Base-by-base conservation (phyloP, 2,797 vertebrate genomes). In the Urophycis tenuis region DNA sequence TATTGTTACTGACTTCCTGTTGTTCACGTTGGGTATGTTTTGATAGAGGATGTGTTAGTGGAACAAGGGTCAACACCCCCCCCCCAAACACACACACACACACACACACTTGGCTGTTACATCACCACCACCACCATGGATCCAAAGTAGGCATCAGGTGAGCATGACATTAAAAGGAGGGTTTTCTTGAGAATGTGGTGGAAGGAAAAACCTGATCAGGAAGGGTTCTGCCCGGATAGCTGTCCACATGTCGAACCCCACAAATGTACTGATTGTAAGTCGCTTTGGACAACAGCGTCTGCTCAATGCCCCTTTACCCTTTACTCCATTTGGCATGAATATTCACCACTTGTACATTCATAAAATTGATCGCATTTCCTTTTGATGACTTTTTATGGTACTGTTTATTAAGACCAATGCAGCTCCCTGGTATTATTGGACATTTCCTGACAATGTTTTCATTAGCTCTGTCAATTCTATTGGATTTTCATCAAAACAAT, bases 1-100 rank as follows among this genome's bases (percentile, higher is more conserved):
- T 81, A 92, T 93, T 93, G 91, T 93, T 90, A 49, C 78, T 49
- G 6, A 82, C 82, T 92, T 93, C 93, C 93, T 93, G 90, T 92
- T 90, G 81, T 92, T 88, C 79, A 60, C 33, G 78, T 83, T 83
- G 75, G 32, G 78, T 45, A 34, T 83, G 78, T 82, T 64, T 78
- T n/a, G 25, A 60, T 60, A 17, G 11, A 29, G 60, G 60, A 67
- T 67, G 9, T 67, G 60, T 29, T 4, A 67, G 60, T 67, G 60
- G 60, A 67, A 85, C 75, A 87, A 81, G 78, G 82, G 86, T 88
- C 81, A 87, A 9, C 49, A 19, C 45, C 45, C 3, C 0, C 45
- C 45, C 45, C 45, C 17, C 11, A 10, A 9, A 39, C 11, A 39
- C 11, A n/a, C n/a, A n/a, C 2, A 39, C 7, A 9, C 11, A 39